Evolutionary conservation across 2,113 vertebrate species (phyloP), one percentile per base, ranked within the genome.

Genomic region (Amphiprion ocellaris): DNA sequence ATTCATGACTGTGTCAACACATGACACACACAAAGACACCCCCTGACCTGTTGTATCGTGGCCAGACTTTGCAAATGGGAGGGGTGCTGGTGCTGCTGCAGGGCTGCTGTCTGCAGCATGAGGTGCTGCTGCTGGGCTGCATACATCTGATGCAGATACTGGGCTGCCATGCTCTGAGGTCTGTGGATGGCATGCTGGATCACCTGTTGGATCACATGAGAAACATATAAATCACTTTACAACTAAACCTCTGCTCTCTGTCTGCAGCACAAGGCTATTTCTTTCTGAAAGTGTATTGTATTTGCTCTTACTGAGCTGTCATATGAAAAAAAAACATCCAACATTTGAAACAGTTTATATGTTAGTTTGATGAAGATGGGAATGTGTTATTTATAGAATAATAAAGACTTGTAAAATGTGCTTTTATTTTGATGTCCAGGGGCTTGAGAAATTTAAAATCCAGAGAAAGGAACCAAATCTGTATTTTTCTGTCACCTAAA

Each of bases 141-240:
- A 0, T 98, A 98, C 97, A 98, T 98, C 89, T 98, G 97, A 89
- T 98, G 97, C 56, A 99, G 96, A 88, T 98, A 99, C 92, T 98
- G 97, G 58, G 97, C 96, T 8, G 97, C 96, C 63, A 97, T 97
- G 92, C 95, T 97, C 81, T 96, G 94, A 66, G 97, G 96, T 64
- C 97, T 96, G 85, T 97, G 96, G 88, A 98, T 93, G 23, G 97
- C 95, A 87, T 98, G 97, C 77, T 97, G 97, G 92, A 98, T 97
- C 81, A 98, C 96, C 97, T 98, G 21, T 55, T 44, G 44, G 4
- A 67, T 65, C 66, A 73, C 19, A 73, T 0, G 0, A 70, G 15
- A 24, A 5, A 59, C 16, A 39, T 15, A 66, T 50, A 10, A 49
- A 26, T 15, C 10, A 1, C 4, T 33, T 37, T 4, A 56, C 12